phyloP scores from a whole-genome alignment of 1,140 invertebrate species.

The Lordiphosa clarofinis region DNA sequence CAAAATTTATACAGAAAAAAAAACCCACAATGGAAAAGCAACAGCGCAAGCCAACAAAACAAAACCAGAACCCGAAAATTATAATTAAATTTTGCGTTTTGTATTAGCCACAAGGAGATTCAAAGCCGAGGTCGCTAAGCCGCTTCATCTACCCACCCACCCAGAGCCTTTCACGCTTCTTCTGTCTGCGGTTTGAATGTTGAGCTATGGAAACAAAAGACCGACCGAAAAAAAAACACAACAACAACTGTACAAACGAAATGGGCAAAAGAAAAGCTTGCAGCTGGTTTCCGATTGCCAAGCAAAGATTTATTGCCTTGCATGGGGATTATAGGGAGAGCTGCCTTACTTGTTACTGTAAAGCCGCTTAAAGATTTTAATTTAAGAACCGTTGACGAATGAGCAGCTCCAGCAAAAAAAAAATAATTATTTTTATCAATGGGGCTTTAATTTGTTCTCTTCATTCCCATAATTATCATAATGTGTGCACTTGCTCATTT shows the following conservation, averaged over 20 bases:
- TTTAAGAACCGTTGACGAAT: constrained; percentile 7
- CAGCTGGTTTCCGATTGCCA: constrained; percentile 8
- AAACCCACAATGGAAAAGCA: constrained; percentile 4
- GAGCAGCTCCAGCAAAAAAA: background rate
- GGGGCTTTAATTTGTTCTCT: constrained; percentile 10
- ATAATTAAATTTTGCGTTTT: constrained; percentile 16
- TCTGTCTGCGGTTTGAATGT: constrained; percentile 14
- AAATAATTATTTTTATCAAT: constrained; percentile 19
- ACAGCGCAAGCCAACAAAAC: background rate
- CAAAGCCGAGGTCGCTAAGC: constrained; percentile 4
- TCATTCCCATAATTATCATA: constrained; percentile 10
- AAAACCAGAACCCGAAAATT: constrained; percentile 13
- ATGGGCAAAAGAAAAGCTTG: constrained; percentile 6
- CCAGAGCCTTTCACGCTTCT: background rate
- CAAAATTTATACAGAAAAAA: constrained; percentile 3
- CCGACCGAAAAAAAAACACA: constrained; percentile 15
- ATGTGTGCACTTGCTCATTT: too few species aligned
- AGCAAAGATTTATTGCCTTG: constrained; percentile 11
- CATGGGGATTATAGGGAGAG: constrained; percentile 7
- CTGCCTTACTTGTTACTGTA: constrained; percentile 9
- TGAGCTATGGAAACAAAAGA: constrained; percentile 16
- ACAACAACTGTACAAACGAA: constrained; percentile 29
- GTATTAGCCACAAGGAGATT: constrained; percentile 9
- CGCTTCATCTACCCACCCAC: constrained; percentile 2
- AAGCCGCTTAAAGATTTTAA: constrained; percentile 26